phyloP scores from a whole-genome alignment of 1,140 invertebrate genomes.

The Drosophila asahinai region DNA sequence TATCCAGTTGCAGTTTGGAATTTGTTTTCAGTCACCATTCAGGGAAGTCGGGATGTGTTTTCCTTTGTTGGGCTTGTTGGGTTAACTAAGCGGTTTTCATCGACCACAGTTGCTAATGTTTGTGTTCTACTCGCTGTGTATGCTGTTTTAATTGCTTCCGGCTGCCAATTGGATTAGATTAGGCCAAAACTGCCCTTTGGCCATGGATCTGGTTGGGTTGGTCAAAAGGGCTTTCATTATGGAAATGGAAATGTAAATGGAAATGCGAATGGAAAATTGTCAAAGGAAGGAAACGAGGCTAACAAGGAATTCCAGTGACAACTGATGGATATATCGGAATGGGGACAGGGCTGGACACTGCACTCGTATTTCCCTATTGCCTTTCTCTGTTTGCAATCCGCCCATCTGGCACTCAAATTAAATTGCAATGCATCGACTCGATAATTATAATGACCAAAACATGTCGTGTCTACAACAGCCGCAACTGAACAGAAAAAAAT shows the following conservation, averaged over 20 bases:
- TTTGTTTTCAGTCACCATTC: constrained; percentile 17
- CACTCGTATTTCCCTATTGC: constrained; percentile 2
- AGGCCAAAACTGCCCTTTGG: constrained; percentile 27
- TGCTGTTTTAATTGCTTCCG: constrained; percentile 48
- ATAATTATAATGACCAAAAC: constrained; percentile 78
- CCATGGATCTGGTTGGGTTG: background rate
- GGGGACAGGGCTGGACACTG: constrained; percentile 33
- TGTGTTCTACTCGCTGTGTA: constrained; percentile 26
- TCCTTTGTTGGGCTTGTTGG: constrained; percentile 28
- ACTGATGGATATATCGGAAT: constrained; percentile 27
- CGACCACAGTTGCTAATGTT: constrained; percentile 22
- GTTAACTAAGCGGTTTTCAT: constrained; percentile 42
- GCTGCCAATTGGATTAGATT: constrained; percentile 47
- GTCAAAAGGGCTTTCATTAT: constrained; percentile 17
- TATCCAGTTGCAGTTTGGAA: constrained; percentile 21
- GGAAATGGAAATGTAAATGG: constrained; percentile 9
- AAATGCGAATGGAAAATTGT: constrained; percentile 1
- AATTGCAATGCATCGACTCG: constrained; percentile 67
- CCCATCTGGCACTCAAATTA: constrained; percentile 47
- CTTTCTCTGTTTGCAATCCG: constrained; percentile 12
- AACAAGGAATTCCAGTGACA: constrained; percentile 11
- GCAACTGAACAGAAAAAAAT: constrained; percentile 1
- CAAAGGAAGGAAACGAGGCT: background rate
- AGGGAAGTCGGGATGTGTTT: background rate
- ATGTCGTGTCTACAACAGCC: constrained; percentile 61